Evolutionary conservation across 2,888 invertebrate species (phyloP), one percentile per base, ranked within the genome.

Genomic region (Campopleginae sp.): DNA sequence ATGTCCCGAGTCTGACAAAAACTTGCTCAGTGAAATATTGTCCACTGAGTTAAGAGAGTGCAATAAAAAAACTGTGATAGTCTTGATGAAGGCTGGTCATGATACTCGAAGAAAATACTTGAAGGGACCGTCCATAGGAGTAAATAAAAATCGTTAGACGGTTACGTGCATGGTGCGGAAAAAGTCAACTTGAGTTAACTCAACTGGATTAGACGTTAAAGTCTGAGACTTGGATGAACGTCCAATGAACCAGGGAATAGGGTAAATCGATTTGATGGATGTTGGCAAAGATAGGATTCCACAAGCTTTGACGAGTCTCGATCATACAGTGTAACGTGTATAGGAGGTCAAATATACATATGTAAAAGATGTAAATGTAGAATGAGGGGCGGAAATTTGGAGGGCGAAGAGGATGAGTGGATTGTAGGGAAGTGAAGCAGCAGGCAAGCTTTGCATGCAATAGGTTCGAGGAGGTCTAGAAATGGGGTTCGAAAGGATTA

Each of bases 301-400:
- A 70, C 17, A 63, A 76, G 70, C 79, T 80, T 80, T 84, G 80
- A 84, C 63, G 63, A 79, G 63, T 63, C 80, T 70, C 79, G 71
- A 79, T 83, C 83, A 75, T 12, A 79, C 63, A 46, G 48, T 65
- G 38, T 42, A 17, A 23, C 33, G 23, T 27, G 51, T 38, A 66
- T 5, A 38, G 65, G n/a, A 10, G 8, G 38, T 58, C 70, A 38
- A 33, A 58, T 19, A 23, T 31, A 58, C 31, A 14, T 14, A 44
- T 27, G 51, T 42, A 42, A 48, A 42, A 63, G 42, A 23, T 23
- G n/a, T 19, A 48, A 46, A 71, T 51, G 19, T n/a, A 51, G 66
- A 76, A 33, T 54, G 12, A 12, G 63, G 48, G 19, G 54, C 19
- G 42, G 61, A 68, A 77, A 33, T 54, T 66, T 46, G 61, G 31